Conservation (phyloP, 2,888 invertebrate genomes). For the Drosophila testacea region DNA sequence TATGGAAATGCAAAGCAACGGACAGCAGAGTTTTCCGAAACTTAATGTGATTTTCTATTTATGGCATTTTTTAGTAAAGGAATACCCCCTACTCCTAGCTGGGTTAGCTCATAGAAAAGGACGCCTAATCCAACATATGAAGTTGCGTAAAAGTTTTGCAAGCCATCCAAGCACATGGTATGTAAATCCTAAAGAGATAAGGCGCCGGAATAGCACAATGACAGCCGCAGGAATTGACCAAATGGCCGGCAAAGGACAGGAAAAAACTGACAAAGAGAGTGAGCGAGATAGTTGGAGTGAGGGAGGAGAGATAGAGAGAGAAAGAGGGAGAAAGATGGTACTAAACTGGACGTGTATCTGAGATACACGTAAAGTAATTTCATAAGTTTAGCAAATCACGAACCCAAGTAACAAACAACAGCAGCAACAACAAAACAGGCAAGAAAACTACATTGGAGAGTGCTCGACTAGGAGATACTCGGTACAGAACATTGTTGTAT, state of each 20-base stretch:
- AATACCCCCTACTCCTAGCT: not conserved
- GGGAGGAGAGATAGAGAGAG: slow-evolving; percentile 10
- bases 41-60: slow-evolving; percentile 81
- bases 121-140: slow-evolving; percentile 74
- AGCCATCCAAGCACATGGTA: slow-evolving; percentile 56
- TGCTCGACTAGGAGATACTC: not conserved
- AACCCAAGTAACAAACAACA: slow-evolving; percentile 77
- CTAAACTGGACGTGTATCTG: slow-evolving; percentile 38
- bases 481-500: not conserved
- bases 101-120: slow-evolving; percentile 26
- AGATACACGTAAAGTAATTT: slow-evolving; percentile 82
- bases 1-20: slow-evolving; percentile 52
- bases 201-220: slow-evolving; percentile 83
- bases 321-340: not conserved
- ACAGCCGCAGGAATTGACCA: slow-evolving; percentile 81
- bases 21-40: slow-evolving; percentile 62
- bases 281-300: slow-evolving; percentile 6
- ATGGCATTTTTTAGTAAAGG: slow-evolving; percentile 60
- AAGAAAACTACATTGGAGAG: not conserved
- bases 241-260: slow-evolving; percentile 54
- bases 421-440: slow-evolving; percentile 8
- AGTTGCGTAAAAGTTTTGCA: slow-evolving; percentile 78
- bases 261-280: not conserved
- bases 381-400: slow-evolving; percentile 82
- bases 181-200: slow-evolving; percentile 84